Evolutionary conservation across 1,140 invertebrate genomes (phyloP), one percentile per base, ranked within the genome.

Genomic region (Drosophila parvula): DNA sequence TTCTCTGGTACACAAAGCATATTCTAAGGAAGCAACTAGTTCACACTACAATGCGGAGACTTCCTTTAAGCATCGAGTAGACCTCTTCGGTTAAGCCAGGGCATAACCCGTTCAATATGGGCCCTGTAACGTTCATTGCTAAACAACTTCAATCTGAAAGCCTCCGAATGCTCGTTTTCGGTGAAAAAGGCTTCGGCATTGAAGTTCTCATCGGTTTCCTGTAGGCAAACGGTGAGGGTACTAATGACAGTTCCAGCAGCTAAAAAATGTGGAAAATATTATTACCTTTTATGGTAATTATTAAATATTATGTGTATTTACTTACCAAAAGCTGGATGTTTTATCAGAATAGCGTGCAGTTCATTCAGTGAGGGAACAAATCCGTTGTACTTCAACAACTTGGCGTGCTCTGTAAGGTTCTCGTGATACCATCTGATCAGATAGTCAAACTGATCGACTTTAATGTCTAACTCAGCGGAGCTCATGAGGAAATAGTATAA

Each of bases 361-460:
- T 81, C 48, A 10, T 43, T 69, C 0, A 84, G 56, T 1, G 34
- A 62, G 9, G 81, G 81, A n/a, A 84, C 47, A 28, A 41, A 67
- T 6, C 73, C 59, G 0, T 38, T 30, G 38, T 69, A 84, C 27
- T 84, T 53, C 7, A 84, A 53, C n/a, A 84, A 16, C 0, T 36
- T 41, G 5, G 48, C 45, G 44, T 65, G 40, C 18, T 84, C 62
- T 0, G 58, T 47, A 14, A 84, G 48, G 27, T 84, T 60, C 9
- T 85, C 51, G 60, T 81, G 73, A 55, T 84, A 84, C 43, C 59
- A 84, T 44, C 63, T 56, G 12, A 84, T 77, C 0, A 84, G 74
- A 38, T 63, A 64, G 30, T 84, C 81, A 34, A 84, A 80, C 57
- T 74, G n/a, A 11, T 77, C 67, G 0, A 81, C 41, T 34, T 84